These are phyloP conservation scores for Falcaria lacertinaria DNA, from an alignment of 2,888 invertebrate species.

Conservation along the genomic window DNA sequence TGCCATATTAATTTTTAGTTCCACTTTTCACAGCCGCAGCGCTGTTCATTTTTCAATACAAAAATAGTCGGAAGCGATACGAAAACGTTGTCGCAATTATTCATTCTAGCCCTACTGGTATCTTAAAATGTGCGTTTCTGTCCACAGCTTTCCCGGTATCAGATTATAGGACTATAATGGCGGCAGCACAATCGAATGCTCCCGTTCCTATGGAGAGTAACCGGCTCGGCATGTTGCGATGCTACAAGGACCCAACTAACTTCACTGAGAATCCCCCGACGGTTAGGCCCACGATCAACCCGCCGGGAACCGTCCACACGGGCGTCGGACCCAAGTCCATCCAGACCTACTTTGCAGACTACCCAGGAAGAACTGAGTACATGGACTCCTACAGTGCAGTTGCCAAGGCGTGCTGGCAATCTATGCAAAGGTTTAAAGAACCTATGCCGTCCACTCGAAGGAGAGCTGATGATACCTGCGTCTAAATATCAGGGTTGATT, in stretches of 20 bases:
- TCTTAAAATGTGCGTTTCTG: no score
- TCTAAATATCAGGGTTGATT: slow-evolving; percentile 32
- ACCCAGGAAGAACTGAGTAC: slow-evolving; percentile 82
- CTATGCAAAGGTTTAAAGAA: slow-evolving; percentile 81
- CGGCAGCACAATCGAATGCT: slow-evolving; percentile 80
- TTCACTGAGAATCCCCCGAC: slow-evolving; percentile 75
- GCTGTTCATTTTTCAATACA: no score
- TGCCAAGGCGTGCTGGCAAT: slow-evolving; percentile 80
- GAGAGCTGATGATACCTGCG: slow-evolving; percentile 77
- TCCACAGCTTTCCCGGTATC: slow-evolving; percentile 68
- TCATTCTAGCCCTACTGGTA: no score
- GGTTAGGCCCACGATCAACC: slow-evolving; percentile 77
- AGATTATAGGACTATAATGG: slow-evolving; percentile 78
- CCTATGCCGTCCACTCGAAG: slow-evolving; percentile 81
- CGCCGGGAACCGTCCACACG: slow-evolving; percentile 57
- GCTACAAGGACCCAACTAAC: slow-evolving; percentile 82
- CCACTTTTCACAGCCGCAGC: no score
- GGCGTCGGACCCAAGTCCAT: slow-evolving; percentile 69
- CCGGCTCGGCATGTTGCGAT: slow-evolving; percentile 75
- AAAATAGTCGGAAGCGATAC: no score
- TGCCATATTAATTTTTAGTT: no score
- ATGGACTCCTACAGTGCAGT: slow-evolving; percentile 80
- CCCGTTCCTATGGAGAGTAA: slow-evolving; percentile 79
- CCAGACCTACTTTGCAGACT: slow-evolving; percentile 75
- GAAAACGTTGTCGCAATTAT: no score